Evolutionary conservation across 1,140 invertebrate species (phyloP).

Genomic region (Plutomurus gul): DNA sequence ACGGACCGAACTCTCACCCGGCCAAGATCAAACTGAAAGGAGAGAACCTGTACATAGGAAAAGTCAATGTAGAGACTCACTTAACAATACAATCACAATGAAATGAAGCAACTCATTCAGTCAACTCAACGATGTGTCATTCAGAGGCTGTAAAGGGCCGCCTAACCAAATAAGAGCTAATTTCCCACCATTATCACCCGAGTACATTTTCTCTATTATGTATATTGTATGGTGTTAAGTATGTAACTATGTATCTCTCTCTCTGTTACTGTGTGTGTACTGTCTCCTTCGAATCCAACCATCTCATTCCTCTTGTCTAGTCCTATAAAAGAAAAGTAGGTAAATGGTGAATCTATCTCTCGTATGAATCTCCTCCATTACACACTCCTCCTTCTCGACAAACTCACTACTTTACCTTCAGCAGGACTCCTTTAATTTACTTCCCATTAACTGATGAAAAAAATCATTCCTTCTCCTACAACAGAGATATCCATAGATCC

Average conservation of each 20-base stretch:
- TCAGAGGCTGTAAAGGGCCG: conserved; percentile 28
- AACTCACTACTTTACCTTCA: neutral
- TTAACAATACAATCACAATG: neutral
- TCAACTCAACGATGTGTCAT: conserved; percentile 15
- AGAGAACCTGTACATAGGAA: neutral
- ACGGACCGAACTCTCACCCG: neutral
- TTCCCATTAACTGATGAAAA: neutral
- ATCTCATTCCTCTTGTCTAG: neutral
- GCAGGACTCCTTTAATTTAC: neutral
- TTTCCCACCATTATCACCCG: conserved; percentile 30
- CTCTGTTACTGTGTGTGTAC: too few relatives aligned
- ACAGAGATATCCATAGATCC: neutral
- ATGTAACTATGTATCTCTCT: neutral
- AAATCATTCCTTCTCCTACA: neutral
- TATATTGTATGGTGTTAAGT: neutral
- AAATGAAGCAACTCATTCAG: conserved; percentile 4
- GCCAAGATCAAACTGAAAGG: neutral
- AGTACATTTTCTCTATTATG: neutral
- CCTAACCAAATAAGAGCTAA: conserved; percentile 44
- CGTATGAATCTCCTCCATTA: neutral
- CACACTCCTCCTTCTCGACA: neutral
- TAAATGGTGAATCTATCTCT: neutral
- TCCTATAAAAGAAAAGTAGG: neutral
- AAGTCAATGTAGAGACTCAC: neutral
- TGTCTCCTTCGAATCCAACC: neutral